Evolutionary conservation across 2,797 vertebrate genomes (phyloP).

Genomic region (Nyctalus aviator): DNA sequence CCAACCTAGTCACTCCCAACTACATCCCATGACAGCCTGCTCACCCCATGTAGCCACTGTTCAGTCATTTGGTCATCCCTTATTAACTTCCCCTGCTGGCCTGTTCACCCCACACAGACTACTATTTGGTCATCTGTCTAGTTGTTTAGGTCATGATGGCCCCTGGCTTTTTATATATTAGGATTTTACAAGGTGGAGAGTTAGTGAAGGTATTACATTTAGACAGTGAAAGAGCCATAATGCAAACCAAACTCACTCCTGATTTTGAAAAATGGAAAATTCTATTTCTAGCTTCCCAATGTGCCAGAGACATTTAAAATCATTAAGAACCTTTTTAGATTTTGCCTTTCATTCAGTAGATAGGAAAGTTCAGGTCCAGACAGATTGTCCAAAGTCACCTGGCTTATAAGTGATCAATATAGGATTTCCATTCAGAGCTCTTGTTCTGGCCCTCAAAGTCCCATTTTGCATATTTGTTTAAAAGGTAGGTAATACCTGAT

Average conservation of each 20-base stretch:
- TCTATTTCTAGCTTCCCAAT: background rate
- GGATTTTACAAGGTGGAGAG: background rate
- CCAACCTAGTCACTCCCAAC: no score
- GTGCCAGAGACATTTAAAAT: background rate
- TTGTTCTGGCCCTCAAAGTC: background rate
- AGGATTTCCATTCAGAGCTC: background rate
- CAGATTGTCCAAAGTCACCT: background rate
- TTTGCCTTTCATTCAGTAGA: background rate
- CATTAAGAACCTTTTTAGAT: constrained; percentile 38
- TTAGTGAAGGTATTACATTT: background rate
- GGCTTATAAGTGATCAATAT: background rate
- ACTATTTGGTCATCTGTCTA: no score
- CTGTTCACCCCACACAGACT: no score
- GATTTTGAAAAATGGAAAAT: background rate
- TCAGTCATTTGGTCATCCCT: no score
- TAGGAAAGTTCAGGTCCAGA: background rate
- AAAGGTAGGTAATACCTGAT: background rate
- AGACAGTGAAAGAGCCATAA: background rate
- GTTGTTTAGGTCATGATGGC: no score
- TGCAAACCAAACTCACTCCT: background rate
- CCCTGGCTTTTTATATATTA: no score
- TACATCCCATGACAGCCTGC: no score
- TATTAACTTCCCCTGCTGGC: no score
- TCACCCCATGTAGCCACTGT: no score
- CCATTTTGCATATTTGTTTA: background rate